Base-by-base conservation (phyloP, 2,888 invertebrate genomes). In the Mythimna impura region DNA sequence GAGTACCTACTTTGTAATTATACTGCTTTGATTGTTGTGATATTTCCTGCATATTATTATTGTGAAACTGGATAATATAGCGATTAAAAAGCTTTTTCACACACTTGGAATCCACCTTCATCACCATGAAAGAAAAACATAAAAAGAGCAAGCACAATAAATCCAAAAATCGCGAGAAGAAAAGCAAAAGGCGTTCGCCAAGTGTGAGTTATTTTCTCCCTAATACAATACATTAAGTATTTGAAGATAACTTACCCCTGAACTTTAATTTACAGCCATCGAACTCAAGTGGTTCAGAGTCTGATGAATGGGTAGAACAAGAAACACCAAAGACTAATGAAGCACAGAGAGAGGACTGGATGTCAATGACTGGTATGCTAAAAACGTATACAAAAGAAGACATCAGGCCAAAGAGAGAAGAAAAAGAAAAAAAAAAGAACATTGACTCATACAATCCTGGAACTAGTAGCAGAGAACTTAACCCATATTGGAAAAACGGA, bases 401-500 rank as follows among this genome's bases (percentile, higher is more conserved):
- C 61, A 90, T 95, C 10, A 96, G 94, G 82, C 94, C 96, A 30
- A 94, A 96, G 81, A 93, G 94, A 65, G 95, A 96, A 65, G 94
- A 96, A 71, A 95, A 95, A 83, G 92, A 96, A 74, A 96, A 97
- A 74, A 96, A 97, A 84, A 94, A 94, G 79, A 93, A 97, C 81
- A 96, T 96, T 71, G 96, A 97, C 88, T 95, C 97, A 57, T 97
- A 97, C 86, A 97, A 97, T 91, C 98, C 98, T 22, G 97, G 97
- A 0, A 97, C 97, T 79, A 98, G 97, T 91, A 93, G 93, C 2
- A 96, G 97, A 87, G 99, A 99, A 94, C 94, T 99, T 69, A 99
- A 99, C 96, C 99, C 99, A 0, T 98, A 98, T 89, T 99, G 99
- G 99, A 99, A 98, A 95, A 96, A 98, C 92, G 99, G 98, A 61